Evolutionary conservation across 2,797 vertebrate species (phyloP).

Genomic region (Pteronotus mesoamericanus): DNA sequence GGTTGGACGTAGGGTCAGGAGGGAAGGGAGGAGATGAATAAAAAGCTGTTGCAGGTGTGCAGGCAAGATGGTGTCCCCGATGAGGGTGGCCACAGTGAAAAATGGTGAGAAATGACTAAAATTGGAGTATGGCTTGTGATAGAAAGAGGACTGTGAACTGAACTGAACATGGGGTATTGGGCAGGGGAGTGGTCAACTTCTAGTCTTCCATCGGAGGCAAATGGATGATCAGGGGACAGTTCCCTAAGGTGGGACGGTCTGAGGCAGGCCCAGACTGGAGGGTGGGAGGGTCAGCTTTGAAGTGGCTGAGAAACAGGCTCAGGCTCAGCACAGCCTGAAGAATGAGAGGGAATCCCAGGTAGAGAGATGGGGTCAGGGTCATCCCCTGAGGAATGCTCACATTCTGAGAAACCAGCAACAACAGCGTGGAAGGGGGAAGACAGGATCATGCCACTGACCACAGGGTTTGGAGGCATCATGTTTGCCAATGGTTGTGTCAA

Average conservation of each 20-base stretch:
- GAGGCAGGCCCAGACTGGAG: neutral
- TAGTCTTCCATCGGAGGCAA: neutral
- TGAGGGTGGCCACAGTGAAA: neutral
- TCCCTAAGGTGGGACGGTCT: neutral
- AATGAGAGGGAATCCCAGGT: neutral
- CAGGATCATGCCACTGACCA: neutral
- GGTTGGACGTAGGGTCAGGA: neutral
- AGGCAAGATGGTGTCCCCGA: neutral
- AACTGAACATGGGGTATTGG: neutral
- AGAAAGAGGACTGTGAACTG: neutral
- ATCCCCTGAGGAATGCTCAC: neutral
- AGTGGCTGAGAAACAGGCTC: neutral
- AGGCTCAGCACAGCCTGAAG: neutral
- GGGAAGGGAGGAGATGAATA: neutral
- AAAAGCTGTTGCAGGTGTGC: neutral
- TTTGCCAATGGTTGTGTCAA: neutral
- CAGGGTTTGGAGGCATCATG: neutral
- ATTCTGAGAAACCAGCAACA: neutral
- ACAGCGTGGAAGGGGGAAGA: neutral
- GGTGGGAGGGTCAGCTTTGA: neutral
- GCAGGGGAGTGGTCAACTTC: neutral
- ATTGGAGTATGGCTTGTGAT: neutral
- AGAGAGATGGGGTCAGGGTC: neutral
- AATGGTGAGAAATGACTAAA: neutral
- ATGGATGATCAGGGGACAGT: neutral